A percentile compares a stretch with the other conserved stretches of the same genome.
Conservation (phyloP, 2,797 vertebrate genomes). For the Chaenodraco wilsoni region DNA sequence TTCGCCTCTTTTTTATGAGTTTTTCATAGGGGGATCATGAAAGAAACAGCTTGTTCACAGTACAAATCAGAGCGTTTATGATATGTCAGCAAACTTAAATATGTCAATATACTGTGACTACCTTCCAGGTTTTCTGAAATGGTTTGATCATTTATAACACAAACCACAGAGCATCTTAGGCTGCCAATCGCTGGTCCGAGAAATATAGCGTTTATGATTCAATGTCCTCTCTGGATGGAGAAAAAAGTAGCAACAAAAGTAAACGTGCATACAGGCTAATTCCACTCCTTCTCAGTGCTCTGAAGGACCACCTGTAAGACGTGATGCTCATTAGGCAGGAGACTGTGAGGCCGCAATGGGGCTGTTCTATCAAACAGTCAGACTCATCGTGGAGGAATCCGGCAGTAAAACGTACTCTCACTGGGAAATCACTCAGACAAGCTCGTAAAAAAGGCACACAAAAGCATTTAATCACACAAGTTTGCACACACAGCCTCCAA, state of each 20-base stretch:
- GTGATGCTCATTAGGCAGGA: conserved; percentile 62
- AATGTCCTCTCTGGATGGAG: conserved; percentile 16
- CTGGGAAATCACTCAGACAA: conserved; percentile 70
- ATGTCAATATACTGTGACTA: conserved; percentile 17
- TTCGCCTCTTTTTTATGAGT: conserved; percentile 40
- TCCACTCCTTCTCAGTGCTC: conserved; percentile 26
- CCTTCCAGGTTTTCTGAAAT: conserved; percentile 25
- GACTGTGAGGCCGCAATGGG: conserved; percentile 67
- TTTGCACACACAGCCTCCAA: conserved; percentile 8
- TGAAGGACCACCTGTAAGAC: conserved; percentile 74
- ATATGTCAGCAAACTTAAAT: conserved; percentile 30
- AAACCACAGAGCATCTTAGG: conserved; percentile 8
- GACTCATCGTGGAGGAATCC: conserved; percentile 79
- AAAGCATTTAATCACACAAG: conserved; percentile 34
- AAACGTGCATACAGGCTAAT: conserved; percentile 12
- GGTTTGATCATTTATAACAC: conserved; percentile 17
- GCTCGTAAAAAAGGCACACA: conserved; percentile 66
- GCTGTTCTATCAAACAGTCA: conserved; percentile 61
- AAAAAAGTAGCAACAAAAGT: conserved; percentile 3
- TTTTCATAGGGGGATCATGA: conserved; percentile 24
- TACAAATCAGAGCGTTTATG: conserved; percentile 19
- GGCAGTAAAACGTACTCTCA: conserved; percentile 72
- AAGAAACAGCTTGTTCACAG: conserved; percentile 45
- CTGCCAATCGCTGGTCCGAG: conserved; percentile 18
- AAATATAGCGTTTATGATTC: conserved; percentile 34